Evolutionary conservation across 2,113 vertebrate genomes (phyloP), one percentile per base, ranked within the genome.

Genomic region (Sceloporus tristichus): DNA sequence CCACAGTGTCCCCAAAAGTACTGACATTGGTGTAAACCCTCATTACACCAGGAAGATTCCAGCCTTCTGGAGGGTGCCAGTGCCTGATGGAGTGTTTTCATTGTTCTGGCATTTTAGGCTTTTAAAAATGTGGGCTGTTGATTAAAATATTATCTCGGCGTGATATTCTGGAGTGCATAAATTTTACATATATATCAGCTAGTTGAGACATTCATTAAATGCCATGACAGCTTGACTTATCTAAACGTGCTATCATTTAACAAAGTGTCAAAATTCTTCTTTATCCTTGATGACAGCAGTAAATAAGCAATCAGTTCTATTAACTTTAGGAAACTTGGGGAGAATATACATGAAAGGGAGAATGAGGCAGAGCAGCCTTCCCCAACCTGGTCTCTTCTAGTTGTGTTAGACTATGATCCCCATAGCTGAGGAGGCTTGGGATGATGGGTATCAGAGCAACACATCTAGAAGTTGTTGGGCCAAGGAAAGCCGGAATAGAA

Each of bases 201-300:
- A 95, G 96, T 96, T 97, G 96, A 96, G 96, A 95, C 97, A 97
- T 97, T 97, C 96, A 97, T 98, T 98, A 97, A 95, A 96, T 93
- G 91, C 93, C 93, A 93, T 97, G 97, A 97, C 97, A 98, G 97
- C 95, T 97, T 97, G 97, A 97, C 97, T 97, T 97, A 97, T 96
- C 97, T 97, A 96, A 97, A 97, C 96, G 97, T 97, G 96, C 96
- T 96, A 97, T 97, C 97, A 97, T 97, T 98, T 97, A 97, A 96
- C 97, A 95, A 96, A 94, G 95, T 97, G 97, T 97, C 97, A 97
- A 96, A 97, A 98, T 97, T 96, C 94, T 95, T 95, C 96, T 97
- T 97, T 97, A 96, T 97, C 94, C 27, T 96, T 95, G 95, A 96
- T 91, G 96, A 96, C 96, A 96, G 96, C 95, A 92, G 96, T 97